Conservation (phyloP, 2,113 vertebrate genomes). For the Promerops cafer region DNA sequence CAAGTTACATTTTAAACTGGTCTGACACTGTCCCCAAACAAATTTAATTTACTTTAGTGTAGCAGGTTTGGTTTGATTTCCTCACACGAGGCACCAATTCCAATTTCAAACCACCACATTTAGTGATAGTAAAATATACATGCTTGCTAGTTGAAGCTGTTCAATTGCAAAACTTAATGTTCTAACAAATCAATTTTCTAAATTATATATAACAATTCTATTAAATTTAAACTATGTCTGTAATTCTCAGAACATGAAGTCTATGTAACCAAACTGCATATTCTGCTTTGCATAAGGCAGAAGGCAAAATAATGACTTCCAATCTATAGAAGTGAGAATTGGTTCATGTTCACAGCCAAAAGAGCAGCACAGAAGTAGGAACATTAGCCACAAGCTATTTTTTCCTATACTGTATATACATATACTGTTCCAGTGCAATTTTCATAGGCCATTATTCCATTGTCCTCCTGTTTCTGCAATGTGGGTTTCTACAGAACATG, state of each 20-base stretch:
- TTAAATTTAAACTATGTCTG: background rate
- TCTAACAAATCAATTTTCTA: background rate
- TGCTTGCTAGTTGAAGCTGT: background rate
- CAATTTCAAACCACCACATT: background rate
- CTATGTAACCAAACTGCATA: background rate
- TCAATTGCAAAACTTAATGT: background rate
- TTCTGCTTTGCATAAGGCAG: background rate
- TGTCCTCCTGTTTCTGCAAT: background rate
- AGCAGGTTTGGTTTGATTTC: background rate
- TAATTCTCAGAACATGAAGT: background rate
- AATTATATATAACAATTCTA: background rate
- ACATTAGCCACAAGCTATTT: background rate
- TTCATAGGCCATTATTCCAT: background rate
- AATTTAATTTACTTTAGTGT: background rate
- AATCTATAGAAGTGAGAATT: background rate
- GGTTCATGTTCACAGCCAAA: background rate
- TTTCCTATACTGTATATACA: background rate
- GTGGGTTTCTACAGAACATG: background rate
- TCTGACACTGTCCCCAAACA: background rate
- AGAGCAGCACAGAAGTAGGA: background rate
- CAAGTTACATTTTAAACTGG: background rate
- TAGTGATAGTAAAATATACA: background rate
- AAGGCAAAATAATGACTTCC: background rate
- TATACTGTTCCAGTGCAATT: background rate
- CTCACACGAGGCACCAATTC: background rate